Percentiles rank a stretch among this genome's conserved stretches.
These are phyloP conservation scores for Cyclargus thomasi DNA, from an alignment of 1,140 invertebrate species.

Conservation along the genomic window DNA sequence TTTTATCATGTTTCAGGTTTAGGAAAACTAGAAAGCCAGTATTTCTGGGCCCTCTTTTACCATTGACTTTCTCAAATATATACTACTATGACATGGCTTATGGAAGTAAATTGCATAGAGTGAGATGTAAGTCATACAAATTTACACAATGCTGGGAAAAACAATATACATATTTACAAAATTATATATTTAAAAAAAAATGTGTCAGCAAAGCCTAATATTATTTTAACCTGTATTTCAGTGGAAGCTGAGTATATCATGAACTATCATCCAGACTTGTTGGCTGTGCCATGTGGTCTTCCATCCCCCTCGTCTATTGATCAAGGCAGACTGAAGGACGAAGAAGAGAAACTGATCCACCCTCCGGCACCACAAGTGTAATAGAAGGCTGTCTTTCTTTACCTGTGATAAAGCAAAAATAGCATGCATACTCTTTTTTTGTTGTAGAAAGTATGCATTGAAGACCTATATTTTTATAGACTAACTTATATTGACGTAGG, in stretches of 20 bases:
- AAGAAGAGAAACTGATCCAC: conserved; percentile 81
- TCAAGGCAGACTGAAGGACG: conserved; percentile 78
- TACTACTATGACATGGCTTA: conserved; percentile 86
- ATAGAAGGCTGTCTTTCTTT: not conserved
- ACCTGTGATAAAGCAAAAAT: not conserved
- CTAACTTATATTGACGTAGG: too few relatives aligned
- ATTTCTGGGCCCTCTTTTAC: conserved; percentile 79
- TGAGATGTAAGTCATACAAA: conserved; percentile 77
- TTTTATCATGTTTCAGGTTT: conserved; percentile 64
- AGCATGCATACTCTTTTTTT: too few relatives aligned
- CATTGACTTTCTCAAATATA: conserved; percentile 81
- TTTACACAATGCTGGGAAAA: not conserved
- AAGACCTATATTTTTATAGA: too few relatives aligned
- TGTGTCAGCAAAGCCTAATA: not conserved
- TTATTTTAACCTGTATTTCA: conserved; percentile 44
- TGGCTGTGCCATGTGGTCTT: conserved; percentile 82
- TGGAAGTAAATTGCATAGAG: conserved; percentile 84
- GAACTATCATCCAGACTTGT: conserved; percentile 80
- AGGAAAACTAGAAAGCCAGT: conserved; percentile 76
- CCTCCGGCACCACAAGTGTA: conserved; percentile 59
- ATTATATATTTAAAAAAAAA: too few relatives aligned
- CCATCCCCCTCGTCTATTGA: conserved; percentile 82
- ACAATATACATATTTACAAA: too few relatives aligned
- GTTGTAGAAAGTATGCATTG: too few relatives aligned
- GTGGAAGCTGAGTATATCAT: conserved; percentile 88